Base-by-base conservation (phyloP, 2,888 invertebrate species). In the Aleiodes leptofemur region DNA sequence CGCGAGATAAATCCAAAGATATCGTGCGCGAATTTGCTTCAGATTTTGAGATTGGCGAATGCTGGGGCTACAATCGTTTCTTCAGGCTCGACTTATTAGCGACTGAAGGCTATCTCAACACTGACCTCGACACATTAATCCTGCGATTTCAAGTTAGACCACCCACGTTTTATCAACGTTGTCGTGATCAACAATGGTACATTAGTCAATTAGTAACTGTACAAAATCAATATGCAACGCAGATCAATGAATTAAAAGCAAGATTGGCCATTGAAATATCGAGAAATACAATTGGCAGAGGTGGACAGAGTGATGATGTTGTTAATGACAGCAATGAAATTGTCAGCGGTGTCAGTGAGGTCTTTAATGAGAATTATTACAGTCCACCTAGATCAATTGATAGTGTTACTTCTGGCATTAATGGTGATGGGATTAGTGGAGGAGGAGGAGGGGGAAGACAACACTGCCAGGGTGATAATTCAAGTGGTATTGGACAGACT, bases 1-100 rank as follows among this genome's bases (percentile, higher is more conserved):
- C 95, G 0, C 92, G 94, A 56, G 96, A 97, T 85, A 92, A 94
- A 0, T 93, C 94, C 69, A 96, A 96, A 91, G 97, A 97, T 87
- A 97, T 98, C 80, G 96, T 97, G 31, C 92, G 97, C 51, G 97
- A 97, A 91, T 98, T 97, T 90, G 97, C 97, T 0, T 97, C 97
- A 0, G 97, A 97, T 90, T 98, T 98, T 90, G 97, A 97, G 90
- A 96, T 97, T 64, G 97, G 97, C 56, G 97, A 98, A 91, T 98
- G 97, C 87, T 98, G 97, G 97, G 97, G 97, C 0, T 98, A 97
- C 90, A 98, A 98, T 88, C 91, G 97, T 70, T 98, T 98, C 91
- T 97, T 97, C 90, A 91, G 97, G 53, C 92, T 98, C 71, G 97
- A 97, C 90, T 91, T 97, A 77, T 92, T 98, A 73, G 96, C 96